A percentile compares a stretch with the other conserved stretches of the same genome.
These are phyloP conservation scores for Dipodomys stephensi DNA, from an alignment of 2,113 vertebrate genomes.

Conservation along the genomic window DNA sequence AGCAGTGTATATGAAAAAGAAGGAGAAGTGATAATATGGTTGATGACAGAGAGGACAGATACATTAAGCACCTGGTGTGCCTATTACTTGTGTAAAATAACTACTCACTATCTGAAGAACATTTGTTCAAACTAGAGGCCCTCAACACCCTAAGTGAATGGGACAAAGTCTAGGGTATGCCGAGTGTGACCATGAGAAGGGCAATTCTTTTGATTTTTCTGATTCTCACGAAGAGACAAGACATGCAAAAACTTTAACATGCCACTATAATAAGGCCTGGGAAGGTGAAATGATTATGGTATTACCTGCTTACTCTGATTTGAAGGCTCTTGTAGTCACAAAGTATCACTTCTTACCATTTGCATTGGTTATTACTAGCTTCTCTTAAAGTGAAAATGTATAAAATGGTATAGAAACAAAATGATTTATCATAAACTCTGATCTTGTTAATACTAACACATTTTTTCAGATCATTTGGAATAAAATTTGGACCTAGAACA, in stretches of 20 bases:
- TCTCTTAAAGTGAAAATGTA: constrained; percentile 31
- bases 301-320: background rate
- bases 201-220: constrained; percentile 38
- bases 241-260: background rate
- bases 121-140: background rate
- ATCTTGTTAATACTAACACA: background rate
- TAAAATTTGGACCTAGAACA: background rate
- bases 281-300: background rate
- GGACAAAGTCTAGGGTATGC: background rate
- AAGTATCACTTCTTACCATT: background rate
- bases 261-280: background rate
- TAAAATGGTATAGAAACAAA: background rate
- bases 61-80: no score
- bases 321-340: background rate
- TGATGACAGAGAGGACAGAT: background rate
- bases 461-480: background rate
- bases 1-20: background rate
- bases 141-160: background rate
- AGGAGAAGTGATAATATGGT: background rate
- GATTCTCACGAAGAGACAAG: background rate
- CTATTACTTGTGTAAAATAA: background rate
- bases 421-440: background rate
- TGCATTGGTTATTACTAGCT: background rate
- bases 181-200: background rate
- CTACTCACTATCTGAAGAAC: background rate